Percentiles rank a stretch among this genome's conserved stretches.
These are phyloP conservation scores for Prietella phreatophila DNA, from an alignment of 2,113 vertebrate genomes.

Conservation along the genomic window DNA sequence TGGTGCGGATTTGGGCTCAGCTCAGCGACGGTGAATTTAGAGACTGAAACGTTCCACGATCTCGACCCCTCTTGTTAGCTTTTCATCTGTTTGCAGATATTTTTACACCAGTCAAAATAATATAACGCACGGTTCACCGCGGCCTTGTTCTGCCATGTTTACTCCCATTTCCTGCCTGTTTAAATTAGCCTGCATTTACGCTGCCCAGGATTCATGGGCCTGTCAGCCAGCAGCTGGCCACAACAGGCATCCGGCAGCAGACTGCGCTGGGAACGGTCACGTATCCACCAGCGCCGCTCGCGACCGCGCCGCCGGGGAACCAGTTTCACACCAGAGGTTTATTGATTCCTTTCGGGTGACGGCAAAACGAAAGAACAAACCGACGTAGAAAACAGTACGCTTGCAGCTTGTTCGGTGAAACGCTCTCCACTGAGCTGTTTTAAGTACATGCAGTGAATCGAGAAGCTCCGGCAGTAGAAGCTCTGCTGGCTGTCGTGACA, in stretches of 20 bases:
- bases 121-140: constrained; percentile 27
- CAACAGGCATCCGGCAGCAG: constrained; percentile 17
- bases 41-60: not conserved
- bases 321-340: not conserved
- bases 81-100: not conserved
- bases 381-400: not conserved
- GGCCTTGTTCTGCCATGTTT: constrained; percentile 49
- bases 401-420: not conserved
- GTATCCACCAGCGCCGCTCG: not conserved
- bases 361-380: not conserved
- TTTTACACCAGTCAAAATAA: constrained; percentile 24
- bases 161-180: constrained; percentile 52
- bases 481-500: not conserved
- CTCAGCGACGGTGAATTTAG: not conserved
- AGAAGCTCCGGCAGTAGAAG: not conserved
- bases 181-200: constrained; percentile 46
- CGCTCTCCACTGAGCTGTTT: not conserved
- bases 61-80: not conserved
- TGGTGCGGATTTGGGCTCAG: not conserved
- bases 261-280: constrained; percentile 15
- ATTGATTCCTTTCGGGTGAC: not conserved
- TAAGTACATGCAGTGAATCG: not conserved
- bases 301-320: not conserved
- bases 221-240: constrained; percentile 43
- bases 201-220: constrained; percentile 47